A percentile compares a stretch with the other conserved stretches of the same genome.
Evolutionary conservation across 1,140 invertebrate genomes (phyloP).

Genomic region (Drosophila lacertosa): DNA sequence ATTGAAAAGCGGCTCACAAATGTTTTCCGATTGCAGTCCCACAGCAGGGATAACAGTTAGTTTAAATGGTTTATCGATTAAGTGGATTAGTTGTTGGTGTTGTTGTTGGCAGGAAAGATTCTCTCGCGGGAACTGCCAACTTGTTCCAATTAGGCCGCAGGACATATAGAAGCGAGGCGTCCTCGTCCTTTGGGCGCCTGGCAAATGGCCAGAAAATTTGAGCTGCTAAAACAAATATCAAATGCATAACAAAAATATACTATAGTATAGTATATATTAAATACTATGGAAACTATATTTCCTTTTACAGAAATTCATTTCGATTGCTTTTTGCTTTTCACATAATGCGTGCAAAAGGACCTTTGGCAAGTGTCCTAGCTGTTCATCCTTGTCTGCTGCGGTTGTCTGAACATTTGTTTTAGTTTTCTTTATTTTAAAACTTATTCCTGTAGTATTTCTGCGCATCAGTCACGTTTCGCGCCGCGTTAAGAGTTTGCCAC

Average conservation of each 20-base stretch:
- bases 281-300: constrained; percentile 3
- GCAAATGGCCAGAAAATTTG: constrained; percentile 15
- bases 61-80: constrained; percentile 34
- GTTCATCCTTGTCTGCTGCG: neutral
- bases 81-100: constrained; percentile 2
- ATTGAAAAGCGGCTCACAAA: neutral
- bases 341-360: constrained; percentile 28
- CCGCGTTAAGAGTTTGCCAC: constrained; percentile 29
- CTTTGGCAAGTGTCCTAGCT: constrained; percentile 6
- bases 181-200: too few relatives aligned
- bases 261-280: neutral
- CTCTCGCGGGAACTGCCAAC: constrained; percentile 11
- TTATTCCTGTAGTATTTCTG: constrained; percentile 31
- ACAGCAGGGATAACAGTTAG: neutral
- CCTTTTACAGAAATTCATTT: constrained; percentile 15
- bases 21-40: constrained; percentile 12
- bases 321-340: constrained; percentile 16
- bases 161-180: neutral
- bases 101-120: neutral
- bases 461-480: constrained; percentile 40
- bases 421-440: constrained; percentile 4
- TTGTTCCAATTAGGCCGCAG: constrained; percentile 15
- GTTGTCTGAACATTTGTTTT: constrained; percentile 29
- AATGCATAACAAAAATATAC: constrained; percentile 10
- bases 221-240: constrained; percentile 31